phyloP scores from a whole-genome alignment of 2,888 invertebrate species.

The Troilus luridus region DNA sequence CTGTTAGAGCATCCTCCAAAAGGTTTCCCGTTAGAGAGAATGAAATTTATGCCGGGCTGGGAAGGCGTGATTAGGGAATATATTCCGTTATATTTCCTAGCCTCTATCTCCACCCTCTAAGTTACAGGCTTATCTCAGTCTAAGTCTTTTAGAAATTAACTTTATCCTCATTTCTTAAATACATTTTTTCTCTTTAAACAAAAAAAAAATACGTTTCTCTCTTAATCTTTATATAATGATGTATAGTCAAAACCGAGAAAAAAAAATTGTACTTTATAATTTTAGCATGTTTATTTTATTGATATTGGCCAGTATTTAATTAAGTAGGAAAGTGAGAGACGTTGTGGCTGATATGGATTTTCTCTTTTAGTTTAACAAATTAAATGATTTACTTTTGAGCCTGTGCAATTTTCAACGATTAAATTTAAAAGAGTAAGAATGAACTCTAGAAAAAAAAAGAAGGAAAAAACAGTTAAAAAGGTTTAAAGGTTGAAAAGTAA shows the following conservation, averaged over 20 bases:
- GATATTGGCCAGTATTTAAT: no score
- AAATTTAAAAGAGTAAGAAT: no score
- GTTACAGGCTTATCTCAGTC: background rate
- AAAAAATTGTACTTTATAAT: no score
- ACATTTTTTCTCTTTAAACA: background rate
- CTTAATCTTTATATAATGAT: background rate
- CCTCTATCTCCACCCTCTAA: background rate
- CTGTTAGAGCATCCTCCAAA: background rate
- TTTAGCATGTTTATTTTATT: no score
- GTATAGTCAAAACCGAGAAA: background rate
- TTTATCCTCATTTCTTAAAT: background rate
- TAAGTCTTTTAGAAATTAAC: background rate
- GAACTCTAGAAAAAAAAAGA: no score
- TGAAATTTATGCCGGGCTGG: background rate
- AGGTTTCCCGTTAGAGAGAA: background rate
- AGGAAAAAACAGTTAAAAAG: no score
- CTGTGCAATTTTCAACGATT: no score
- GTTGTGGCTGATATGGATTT: no score
- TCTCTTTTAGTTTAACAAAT: no score
- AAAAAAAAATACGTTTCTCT: background rate
- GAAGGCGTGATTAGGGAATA: slow-evolving; percentile 26
- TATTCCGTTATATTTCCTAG: slow-evolving; percentile 41
- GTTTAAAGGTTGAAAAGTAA: no score
- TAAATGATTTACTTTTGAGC: no score
- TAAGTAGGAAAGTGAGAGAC: no score